These are phyloP conservation scores for Chaetoderma sp. DNA, from an alignment of 2,888 invertebrate species.

Conservation along the genomic window DNA sequence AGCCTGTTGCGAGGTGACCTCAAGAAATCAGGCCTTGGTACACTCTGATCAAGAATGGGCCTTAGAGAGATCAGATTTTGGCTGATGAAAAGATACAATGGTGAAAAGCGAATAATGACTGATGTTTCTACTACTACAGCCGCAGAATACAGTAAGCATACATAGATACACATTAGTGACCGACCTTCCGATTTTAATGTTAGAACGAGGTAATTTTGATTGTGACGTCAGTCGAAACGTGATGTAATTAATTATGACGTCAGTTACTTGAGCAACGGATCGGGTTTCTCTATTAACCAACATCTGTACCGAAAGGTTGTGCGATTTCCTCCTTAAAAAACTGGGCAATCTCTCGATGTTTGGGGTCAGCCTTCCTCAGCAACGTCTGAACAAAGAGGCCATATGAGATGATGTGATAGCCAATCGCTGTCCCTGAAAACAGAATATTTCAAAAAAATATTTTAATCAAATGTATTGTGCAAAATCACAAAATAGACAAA, in stretches of 20 bases:
- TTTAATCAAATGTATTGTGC: not conserved
- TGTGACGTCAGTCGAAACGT: no score
- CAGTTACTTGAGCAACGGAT: no score
- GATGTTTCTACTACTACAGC: no score
- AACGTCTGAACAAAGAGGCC: conserved; percentile 70
- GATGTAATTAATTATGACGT: no score
- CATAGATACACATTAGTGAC: not conserved
- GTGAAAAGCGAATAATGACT: not conserved
- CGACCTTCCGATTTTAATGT: not conserved
- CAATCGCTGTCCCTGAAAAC: conserved; percentile 51
- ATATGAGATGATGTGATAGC: conserved; percentile 69
- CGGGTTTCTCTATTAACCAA: not conserved
- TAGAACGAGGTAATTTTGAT: not conserved
- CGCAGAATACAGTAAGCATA: no score
- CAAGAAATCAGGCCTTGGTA: no score
- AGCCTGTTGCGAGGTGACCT: no score
- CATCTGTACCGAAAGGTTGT: conserved; percentile 50
- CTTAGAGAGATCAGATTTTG: not conserved
- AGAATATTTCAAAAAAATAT: not conserved
- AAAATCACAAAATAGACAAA: no score
- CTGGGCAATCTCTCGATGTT: conserved; percentile 61
- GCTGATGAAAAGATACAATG: no score
- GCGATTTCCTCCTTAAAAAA: conserved; percentile 67
- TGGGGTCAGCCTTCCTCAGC: conserved; percentile 66
- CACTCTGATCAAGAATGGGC: no score